Percentiles rank a stretch among this genome's conserved stretches.
phyloP scores from a whole-genome alignment of 2,113 vertebrate species.

The Dipodomys stephensi region DNA sequence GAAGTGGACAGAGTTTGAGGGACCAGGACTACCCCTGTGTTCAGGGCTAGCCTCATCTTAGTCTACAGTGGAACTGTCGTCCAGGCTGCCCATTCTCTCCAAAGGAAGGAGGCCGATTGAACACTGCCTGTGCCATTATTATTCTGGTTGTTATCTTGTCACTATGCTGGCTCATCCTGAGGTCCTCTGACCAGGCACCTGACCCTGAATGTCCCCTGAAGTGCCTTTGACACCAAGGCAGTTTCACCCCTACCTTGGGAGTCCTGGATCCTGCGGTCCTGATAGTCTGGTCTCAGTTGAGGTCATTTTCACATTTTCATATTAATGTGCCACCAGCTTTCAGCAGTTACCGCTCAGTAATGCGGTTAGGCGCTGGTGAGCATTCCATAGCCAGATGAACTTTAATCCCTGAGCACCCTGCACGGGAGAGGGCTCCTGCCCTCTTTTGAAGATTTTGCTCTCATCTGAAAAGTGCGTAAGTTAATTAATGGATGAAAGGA shows the following conservation, averaged over 20 bases:
- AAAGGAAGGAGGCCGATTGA: background rate
- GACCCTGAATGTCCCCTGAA: background rate
- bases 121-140: background rate
- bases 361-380: constrained; percentile 37
- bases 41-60: background rate
- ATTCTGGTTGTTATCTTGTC: background rate
- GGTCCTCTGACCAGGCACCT: background rate
- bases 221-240: background rate
- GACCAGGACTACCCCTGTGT: too few species aligned
- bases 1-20: background rate
- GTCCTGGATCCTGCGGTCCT: background rate
- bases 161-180: background rate
- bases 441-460: constrained; percentile 73
- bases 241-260: background rate
- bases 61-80: too few species aligned
- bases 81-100: too few species aligned
- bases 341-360: constrained; percentile 40
- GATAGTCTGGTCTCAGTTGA: background rate
- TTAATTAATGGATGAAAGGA: constrained; percentile 76
- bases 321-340: constrained; percentile 54
- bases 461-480: constrained; percentile 53
- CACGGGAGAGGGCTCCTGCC: constrained; percentile 33
- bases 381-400: constrained; percentile 66
- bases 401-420: constrained; percentile 50
- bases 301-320: background rate